phyloP scores from a whole-genome alignment of 2,888 invertebrate genomes.

The Falcaria lacertinaria region DNA sequence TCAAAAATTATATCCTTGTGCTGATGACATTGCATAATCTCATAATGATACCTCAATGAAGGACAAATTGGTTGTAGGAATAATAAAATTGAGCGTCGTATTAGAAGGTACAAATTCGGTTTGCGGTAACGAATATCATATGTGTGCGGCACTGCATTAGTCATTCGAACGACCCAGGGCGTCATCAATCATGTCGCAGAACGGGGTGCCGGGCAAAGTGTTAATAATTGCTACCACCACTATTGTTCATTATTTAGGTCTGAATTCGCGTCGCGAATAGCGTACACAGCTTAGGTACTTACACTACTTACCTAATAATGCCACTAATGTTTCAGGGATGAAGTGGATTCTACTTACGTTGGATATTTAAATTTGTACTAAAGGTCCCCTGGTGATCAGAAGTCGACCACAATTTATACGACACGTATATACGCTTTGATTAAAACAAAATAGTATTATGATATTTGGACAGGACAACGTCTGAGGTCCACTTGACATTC shows the following conservation, averaged over 20 bases:
- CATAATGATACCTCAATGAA: not conserved
- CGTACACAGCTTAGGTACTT: not conserved
- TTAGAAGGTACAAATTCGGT: conserved; percentile 22
- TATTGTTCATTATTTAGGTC: conserved; percentile 56
- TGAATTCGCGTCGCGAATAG: conserved; percentile 22
- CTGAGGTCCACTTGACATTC: too few relatives aligned
- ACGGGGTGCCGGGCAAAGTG: conserved; percentile 53
- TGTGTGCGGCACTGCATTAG: conserved; percentile 66
- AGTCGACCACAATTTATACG: too few relatives aligned
- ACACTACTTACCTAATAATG: not conserved
- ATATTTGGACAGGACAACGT: too few relatives aligned
- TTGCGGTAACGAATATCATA: conserved; percentile 56
- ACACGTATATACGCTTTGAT: too few relatives aligned
- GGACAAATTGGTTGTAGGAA: conserved; percentile 7
- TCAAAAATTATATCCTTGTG: too few relatives aligned
- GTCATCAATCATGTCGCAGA: conserved; percentile 63
- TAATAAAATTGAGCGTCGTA: conserved; percentile 19
- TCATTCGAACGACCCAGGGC: conserved; percentile 45
- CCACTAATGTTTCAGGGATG: not conserved
- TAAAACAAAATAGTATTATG: too few relatives aligned
- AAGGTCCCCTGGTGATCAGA: too few relatives aligned
- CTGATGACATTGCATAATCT: too few relatives aligned
- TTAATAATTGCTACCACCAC: conserved; percentile 65
- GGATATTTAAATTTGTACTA: too few relatives aligned
- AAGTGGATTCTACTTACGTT: not conserved